A percentile compares a stretch with the other conserved stretches of the same genome.
These are phyloP conservation scores for Megaustenia siamemsis DNA, from an alignment of 2,888 invertebrate genomes.

Conservation along the genomic window DNA sequence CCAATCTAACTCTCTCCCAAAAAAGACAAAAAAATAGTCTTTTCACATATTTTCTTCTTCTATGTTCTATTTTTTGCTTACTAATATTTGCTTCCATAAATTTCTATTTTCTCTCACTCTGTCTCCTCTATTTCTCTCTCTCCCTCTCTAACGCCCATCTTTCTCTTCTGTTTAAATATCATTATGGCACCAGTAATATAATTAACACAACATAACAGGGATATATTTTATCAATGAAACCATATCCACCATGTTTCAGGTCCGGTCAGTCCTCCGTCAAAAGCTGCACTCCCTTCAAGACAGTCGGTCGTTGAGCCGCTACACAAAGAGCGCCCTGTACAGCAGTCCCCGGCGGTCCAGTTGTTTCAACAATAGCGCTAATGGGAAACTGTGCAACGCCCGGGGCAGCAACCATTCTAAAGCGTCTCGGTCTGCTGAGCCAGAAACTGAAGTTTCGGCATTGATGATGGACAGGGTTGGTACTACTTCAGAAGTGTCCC, in stretches of 20 bases:
- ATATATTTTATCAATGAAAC: too few species aligned
- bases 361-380: constrained; percentile 25
- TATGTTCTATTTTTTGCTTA: background rate
- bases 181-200: too few species aligned
- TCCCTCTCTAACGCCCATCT: background rate
- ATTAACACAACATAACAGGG: too few species aligned
- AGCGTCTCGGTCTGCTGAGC: background rate
- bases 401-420: background rate
- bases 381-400: background rate
- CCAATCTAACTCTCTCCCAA: background rate
- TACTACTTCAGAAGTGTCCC: background rate
- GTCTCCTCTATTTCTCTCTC: constrained; percentile 9
- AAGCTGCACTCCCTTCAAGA: constrained; percentile 68
- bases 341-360: constrained; percentile 62
- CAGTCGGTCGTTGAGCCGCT: constrained; percentile 67
- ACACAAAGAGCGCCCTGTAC: constrained; percentile 66
- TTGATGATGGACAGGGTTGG: constrained; percentile 44
- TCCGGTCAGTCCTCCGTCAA: constrained; percentile 67
- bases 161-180: too few species aligned
- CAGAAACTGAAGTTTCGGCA: constrained; percentile 34
- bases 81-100: too few species aligned
- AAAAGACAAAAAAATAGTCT: too few species aligned
- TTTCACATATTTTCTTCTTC: too few species aligned
- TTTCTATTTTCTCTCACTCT: constrained; percentile 14
- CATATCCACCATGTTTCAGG: too few species aligned